phyloP scores from a whole-genome alignment of 64 coral and sea anemone species.

The Catalaphyllia jardinei region DNA sequence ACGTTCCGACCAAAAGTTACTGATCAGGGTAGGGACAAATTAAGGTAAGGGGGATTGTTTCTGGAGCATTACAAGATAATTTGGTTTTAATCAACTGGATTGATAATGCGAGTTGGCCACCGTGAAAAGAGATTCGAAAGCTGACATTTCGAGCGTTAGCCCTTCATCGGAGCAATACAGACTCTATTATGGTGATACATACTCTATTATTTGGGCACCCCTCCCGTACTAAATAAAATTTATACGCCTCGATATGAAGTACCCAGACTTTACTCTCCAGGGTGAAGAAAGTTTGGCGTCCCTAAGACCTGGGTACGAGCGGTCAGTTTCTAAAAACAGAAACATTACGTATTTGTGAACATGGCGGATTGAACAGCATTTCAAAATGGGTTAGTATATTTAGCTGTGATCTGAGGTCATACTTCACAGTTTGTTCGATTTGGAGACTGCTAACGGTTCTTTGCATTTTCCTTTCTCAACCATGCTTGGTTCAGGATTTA shows the following conservation, averaged over 20 bases:
- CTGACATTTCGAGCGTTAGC: no score
- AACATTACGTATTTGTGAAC: slow-evolving; percentile 42
- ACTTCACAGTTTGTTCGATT: background rate
- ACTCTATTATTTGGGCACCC: background rate
- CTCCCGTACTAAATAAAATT: background rate
- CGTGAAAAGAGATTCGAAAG: no score
- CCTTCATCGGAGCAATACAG: no score
- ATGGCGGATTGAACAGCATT: slow-evolving; percentile 27
- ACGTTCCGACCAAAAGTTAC: background rate
- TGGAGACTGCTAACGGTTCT: background rate
- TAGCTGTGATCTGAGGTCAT: slow-evolving; percentile 23
- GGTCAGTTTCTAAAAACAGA: slow-evolving; percentile 34
- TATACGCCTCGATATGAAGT: slow-evolving; percentile 5
- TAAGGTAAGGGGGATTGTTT: no score
- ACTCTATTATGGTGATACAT: background rate
- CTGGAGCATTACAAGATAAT: no score
- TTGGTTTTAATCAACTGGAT: no score
- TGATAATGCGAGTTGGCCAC: no score
- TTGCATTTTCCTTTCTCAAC: background rate
- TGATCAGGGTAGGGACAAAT: background rate
- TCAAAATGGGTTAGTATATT: slow-evolving; percentile 44
- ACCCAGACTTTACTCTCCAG: background rate
- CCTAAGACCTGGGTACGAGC: background rate
- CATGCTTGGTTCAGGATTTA: slow-evolving; percentile 83
- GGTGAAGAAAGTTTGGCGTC: background rate